Conservation (phyloP, 2,797 vertebrate genomes). For the Gymnodraco acuticeps region DNA sequence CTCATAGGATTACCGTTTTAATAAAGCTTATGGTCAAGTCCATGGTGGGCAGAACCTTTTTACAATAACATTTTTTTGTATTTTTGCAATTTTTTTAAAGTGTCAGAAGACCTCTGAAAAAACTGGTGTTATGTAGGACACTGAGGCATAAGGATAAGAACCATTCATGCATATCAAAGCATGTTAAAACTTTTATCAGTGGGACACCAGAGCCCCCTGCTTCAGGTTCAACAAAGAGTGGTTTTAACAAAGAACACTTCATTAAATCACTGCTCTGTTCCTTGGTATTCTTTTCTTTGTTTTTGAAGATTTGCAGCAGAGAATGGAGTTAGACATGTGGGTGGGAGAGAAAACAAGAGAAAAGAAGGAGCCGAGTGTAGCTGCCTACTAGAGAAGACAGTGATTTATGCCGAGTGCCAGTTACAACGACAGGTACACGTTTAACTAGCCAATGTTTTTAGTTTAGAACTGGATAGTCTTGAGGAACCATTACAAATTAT, state of each 20-base stretch:
- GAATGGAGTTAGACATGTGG: conserved; percentile 22
- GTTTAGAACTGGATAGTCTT: conserved; percentile 3
- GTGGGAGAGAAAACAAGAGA: conserved; percentile 4
- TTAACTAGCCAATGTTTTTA: conserved; percentile 4
- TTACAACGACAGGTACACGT: conserved; percentile 5
- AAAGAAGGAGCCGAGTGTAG: conserved; percentile 1
- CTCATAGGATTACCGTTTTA: conserved; percentile 52
- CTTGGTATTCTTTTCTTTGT: conserved; percentile 3
- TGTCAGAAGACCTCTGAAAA: conserved; percentile 30
- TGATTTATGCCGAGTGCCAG: conserved; percentile 23
- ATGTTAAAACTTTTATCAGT: conserved; percentile 74
- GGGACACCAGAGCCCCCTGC: conserved; percentile 55
- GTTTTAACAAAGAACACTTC: conserved; percentile 51
- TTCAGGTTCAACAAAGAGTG: conserved; percentile 64
- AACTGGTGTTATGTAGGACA: conserved; percentile 30
- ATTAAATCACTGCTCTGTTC: conserved; percentile 49
- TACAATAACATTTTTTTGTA: conserved; percentile 16
- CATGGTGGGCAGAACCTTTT: conserved; percentile 28
- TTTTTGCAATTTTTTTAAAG: conserved; percentile 9
- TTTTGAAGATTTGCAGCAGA: conserved; percentile 40
- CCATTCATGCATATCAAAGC: conserved; percentile 76
- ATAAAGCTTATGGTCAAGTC: conserved; percentile 46
- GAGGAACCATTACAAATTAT: conserved; percentile 24
- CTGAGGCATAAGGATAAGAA: conserved; percentile 58
- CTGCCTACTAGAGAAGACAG: conserved; percentile 18